Base-by-base conservation (phyloP, 37 sponge, comb jelly and placozoan genomes). In the Hormiphora californensis region DNA sequence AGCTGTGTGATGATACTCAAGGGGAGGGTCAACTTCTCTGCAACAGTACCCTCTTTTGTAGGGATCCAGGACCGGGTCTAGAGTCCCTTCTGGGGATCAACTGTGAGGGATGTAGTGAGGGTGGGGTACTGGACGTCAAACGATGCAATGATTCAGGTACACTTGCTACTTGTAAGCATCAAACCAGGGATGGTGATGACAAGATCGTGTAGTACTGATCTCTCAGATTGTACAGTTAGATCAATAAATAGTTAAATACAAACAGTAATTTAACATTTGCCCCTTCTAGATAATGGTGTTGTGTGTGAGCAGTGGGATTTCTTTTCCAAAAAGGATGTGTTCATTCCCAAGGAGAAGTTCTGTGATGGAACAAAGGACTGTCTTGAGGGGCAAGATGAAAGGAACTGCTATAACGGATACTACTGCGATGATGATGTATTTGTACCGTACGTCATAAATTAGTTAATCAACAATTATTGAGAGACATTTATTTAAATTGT, bases 341-440 rank as follows among this genome's bases (percentile, higher is more conserved):
- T 40, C 38, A 9, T 73, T 12, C 81, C 43, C 5, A 73, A 73
- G 21, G 35, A 1, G 23, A 28, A 11, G 21, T 23, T 73, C 30
- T 73, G 81, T 36, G 81, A 73, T 28, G 81, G 81, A n/a, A 41
- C 9, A n/a, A 22, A n/a, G 44, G 25, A 39, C 27, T 73, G 81
- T 41, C 0, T 23, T 9, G 46, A 40, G 27, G 44, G 44, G 25
- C 3, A 11, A 46, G 81, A 73, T 40, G 81, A 73, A 28, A 4
- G 23, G 46, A 17, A 33, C 25, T 73, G 81, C 25, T 25, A 43
- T 21, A 41, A 36, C 27, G 81, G 81, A 0, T 32, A 32, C 27
- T 73, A 43, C 38, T 73, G 81, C 46, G 44, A 73, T 11, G 35
- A 37, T 9, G 17, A 19, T 5, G 27, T 21, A 57, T 57, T 57